These are phyloP conservation scores for Emydoidea blandingii DNA, from an alignment of 2,797 vertebrate species.

Conservation along the genomic window DNA sequence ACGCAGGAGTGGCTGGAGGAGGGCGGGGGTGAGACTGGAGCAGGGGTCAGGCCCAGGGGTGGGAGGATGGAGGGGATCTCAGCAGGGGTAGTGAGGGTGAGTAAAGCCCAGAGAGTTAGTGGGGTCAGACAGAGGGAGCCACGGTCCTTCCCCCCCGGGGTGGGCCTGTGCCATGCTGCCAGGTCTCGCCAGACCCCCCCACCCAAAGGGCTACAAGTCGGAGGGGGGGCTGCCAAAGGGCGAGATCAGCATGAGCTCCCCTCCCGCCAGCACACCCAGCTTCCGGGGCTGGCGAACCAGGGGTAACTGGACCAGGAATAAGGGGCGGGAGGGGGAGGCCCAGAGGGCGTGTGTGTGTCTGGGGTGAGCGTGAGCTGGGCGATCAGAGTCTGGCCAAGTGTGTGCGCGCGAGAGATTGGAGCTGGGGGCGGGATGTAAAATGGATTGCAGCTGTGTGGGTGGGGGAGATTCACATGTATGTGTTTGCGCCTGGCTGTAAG, in stretches of 20 bases:
- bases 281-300: background rate
- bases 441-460: too few species aligned
- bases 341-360: too few species aligned
- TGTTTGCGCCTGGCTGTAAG: background rate
- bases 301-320: too few species aligned
- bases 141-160: constrained; percentile 51
- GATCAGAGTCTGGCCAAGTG: too few species aligned
- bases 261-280: background rate
- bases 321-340: too few species aligned
- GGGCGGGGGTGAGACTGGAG: too few species aligned
- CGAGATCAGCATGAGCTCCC: background rate
- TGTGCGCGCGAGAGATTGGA: too few species aligned
- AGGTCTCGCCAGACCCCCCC: background rate
- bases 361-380: too few species aligned
- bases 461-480: too few species aligned
- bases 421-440: too few species aligned
- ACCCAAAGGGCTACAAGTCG: background rate
- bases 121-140: background rate
- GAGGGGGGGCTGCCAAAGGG: too few species aligned
- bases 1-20: background rate
- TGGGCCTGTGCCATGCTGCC: background rate
- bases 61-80: background rate
- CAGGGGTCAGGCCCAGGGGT: background rate
- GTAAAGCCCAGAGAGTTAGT: too few species aligned
- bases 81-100: background rate